Base-by-base conservation (phyloP, 2,797 vertebrate genomes). In the Allobates femoralis region DNA sequence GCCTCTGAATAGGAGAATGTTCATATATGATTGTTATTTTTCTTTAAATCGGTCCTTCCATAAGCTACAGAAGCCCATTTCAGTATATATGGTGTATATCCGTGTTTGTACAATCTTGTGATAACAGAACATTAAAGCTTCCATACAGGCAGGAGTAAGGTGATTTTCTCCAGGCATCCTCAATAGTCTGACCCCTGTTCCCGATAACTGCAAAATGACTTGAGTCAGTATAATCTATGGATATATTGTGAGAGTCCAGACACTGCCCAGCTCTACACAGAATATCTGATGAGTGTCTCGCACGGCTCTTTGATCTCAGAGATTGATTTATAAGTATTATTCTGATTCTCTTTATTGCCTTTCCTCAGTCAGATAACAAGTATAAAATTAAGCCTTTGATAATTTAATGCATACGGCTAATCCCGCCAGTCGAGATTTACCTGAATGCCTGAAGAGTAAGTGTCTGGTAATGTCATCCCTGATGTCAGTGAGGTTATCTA, bases 361-460 rank as follows among this genome's bases (percentile, higher is more conserved):
- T 83, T 75, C 83, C 23, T 84, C 82, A 76, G 37, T 77, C 83
- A 84, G 41, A 66, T 77, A 76, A 84, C 83, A 84, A 84, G 73
- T 84, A 51, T 18, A 84, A 66, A 77, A 84, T 77, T 12, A 77
- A 74, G 41, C 46, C 21, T 74, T 32, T 18, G 53, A 23, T 84
- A 76, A 76, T 75, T 5, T 64, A 64, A 84, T 76, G 15, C 58
- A 75, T 62, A 84, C 34, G 2, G 64, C 56, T 76, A 60, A 76
- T n/a, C 69, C 19, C 50, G 55, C 51, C 15, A 21, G 53, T 26
- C 10, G 21, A 19, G 21, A 55, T 71, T 50, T 75, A 74, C 81
- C 69, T 50, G 55, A 16, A n/a, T 50, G 37, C 75, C 53, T 84
- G 66, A 51, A 66, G 26, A 58, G 19, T 5, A 23, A 14, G 71